Percentiles rank a stretch among this genome's conserved stretches.
These are phyloP conservation scores for Cyclargus thomasi DNA, from an alignment of 1,140 invertebrate species.

Conservation along the genomic window DNA sequence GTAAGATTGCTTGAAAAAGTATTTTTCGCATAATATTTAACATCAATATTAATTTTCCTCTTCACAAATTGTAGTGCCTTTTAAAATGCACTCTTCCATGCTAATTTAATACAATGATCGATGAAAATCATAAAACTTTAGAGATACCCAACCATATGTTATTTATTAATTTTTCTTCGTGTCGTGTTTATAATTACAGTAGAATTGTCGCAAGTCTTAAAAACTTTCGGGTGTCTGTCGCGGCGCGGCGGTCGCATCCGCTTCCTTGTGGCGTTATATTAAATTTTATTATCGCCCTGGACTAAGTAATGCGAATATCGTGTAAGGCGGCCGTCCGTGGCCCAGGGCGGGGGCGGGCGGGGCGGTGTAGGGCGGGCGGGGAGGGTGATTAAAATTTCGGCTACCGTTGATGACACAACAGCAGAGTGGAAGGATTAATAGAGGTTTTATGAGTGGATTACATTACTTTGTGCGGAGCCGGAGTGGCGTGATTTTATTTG, in stretches of 20 bases:
- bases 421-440: slow-evolving; percentile 65
- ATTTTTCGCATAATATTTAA: no score
- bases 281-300: slow-evolving; percentile 76
- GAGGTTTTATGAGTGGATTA: slow-evolving; percentile 72
- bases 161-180: neutral
- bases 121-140: no score
- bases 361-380: slow-evolving; percentile 36
- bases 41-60: no score
- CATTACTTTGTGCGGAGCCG: slow-evolving; percentile 51
- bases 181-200: neutral
- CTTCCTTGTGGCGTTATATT: slow-evolving; percentile 69
- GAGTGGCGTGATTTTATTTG: slow-evolving; percentile 54
- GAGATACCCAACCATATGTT: neutral
- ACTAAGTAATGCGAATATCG: slow-evolving; percentile 76
- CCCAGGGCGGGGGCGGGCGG: slow-evolving; percentile 44
- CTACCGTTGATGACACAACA: slow-evolving; percentile 72
- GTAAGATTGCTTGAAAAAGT: no score
- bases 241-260: slow-evolving; percentile 60
- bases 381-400: slow-evolving; percentile 63
- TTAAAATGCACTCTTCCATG: no score
- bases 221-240: slow-evolving; percentile 39
- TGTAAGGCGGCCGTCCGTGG: slow-evolving; percentile 69
- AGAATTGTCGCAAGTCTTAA: slow-evolving; percentile 23
- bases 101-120: no score
- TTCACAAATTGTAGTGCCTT: no score